Percentiles rank a stretch among this genome's conserved stretches.
phyloP scores from a whole-genome alignment of 1,140 invertebrate genomes.

The Lepidotrigona ventralis region DNA sequence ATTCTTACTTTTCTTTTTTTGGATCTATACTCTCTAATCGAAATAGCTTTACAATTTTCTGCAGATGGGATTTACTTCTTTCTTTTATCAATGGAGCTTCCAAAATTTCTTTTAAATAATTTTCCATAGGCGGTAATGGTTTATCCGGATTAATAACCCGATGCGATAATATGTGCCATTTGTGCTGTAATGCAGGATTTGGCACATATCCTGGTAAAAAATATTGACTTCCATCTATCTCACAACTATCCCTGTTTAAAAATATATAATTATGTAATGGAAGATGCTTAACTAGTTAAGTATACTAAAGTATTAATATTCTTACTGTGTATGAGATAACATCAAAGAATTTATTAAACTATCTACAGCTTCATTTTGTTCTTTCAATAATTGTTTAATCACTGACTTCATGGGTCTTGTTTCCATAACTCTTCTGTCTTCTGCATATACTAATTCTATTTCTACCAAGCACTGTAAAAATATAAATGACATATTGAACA shows the following conservation, averaged over 20 bases:
- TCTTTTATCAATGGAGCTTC: constrained; percentile 37
- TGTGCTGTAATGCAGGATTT: constrained; percentile 53
- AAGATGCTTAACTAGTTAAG: neutral
- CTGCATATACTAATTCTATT: constrained; percentile 55
- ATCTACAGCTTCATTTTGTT: constrained; percentile 56
- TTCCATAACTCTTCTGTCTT: constrained; percentile 53
- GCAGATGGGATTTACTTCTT: constrained; percentile 10
- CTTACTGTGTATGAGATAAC: constrained; percentile 50
- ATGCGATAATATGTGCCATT: constrained; percentile 56
- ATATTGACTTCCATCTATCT: neutral
- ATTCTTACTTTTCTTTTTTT: neutral
- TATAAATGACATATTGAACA: constrained; percentile 7
- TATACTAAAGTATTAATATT: neutral
- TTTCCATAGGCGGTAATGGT: constrained; percentile 54
- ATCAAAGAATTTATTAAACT: constrained; percentile 59
- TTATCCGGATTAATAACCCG: constrained; percentile 62
- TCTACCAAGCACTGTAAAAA: constrained; percentile 60
- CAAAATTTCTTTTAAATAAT: constrained; percentile 47
- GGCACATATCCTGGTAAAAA: constrained; percentile 59
- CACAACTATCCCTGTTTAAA: constrained; percentile 21
- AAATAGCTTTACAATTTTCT: constrained; percentile 56
- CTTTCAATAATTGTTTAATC: constrained; percentile 46
- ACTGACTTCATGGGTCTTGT: constrained; percentile 48
- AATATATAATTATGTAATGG: neutral
- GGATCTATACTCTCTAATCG: constrained; percentile 22